Conservation (phyloP, 2,797 vertebrate species). For the Dromococcyx pavoninus region DNA sequence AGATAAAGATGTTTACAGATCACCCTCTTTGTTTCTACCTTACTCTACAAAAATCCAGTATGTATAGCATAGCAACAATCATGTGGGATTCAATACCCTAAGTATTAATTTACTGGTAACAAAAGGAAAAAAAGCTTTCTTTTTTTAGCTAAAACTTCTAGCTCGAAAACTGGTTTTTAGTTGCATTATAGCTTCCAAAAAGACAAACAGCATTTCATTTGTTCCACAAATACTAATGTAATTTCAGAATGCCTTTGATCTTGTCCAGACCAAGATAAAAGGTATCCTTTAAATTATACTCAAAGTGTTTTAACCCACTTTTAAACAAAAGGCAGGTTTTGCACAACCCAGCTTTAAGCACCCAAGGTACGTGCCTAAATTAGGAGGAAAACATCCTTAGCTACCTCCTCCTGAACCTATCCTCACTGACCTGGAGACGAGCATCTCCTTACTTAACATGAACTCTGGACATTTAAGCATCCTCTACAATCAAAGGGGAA, state of each 20-base stretch:
- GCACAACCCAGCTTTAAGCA: background rate
- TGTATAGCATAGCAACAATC: background rate
- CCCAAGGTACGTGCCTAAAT: background rate
- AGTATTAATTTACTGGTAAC: background rate
- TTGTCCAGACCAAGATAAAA: conserved; percentile 5
- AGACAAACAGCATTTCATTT: background rate
- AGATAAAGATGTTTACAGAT: background rate
- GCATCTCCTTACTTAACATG: background rate
- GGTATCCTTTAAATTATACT: background rate
- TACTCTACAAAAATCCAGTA: background rate
- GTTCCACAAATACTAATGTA: background rate
- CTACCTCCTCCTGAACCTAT: background rate
- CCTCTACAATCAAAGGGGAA: background rate
- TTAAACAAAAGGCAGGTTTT: background rate
- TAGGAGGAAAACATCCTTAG: background rate
- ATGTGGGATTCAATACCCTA: background rate
- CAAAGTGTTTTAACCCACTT: background rate
- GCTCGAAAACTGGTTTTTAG: background rate
- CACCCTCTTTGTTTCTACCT: background rate
- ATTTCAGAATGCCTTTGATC: conserved; percentile 26
- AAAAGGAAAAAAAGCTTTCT: background rate
- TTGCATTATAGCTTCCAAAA: background rate
- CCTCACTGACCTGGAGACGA: background rate
- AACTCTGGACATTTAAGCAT: background rate
- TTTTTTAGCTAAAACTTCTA: too few species aligned